Evolutionary conservation across 2,113 vertebrate species (phyloP).

Genomic region (Phylloscopus trochilus): DNA sequence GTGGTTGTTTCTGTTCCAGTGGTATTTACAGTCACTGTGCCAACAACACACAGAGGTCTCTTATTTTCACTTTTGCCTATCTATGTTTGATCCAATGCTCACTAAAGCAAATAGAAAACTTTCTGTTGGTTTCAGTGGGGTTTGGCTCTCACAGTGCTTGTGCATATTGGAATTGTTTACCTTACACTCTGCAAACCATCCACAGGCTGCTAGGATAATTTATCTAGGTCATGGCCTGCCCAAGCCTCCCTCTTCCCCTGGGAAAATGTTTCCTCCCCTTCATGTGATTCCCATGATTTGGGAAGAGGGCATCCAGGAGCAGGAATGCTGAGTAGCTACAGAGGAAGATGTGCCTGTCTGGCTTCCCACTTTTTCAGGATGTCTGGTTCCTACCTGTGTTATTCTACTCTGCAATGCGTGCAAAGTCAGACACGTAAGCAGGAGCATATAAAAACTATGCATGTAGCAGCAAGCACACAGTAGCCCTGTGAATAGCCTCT

Average conservation of each 20-base stretch:
- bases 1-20: neutral
- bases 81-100: neutral
- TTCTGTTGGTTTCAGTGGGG: neutral
- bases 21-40: neutral
- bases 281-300: neutral
- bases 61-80: neutral
- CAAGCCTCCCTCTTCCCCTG: neutral
- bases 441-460: neutral
- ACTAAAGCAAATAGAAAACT: neutral
- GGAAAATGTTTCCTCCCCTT: neutral
- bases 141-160: neutral
- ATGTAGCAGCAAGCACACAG: slow-evolving; percentile 27
- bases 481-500: neutral
- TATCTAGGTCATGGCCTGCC: neutral
- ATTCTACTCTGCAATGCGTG: neutral
- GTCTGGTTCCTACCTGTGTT: neutral
- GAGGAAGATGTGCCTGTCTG: neutral
- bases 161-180: neutral
- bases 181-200: neutral
- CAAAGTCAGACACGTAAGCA: neutral
- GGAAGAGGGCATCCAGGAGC: neutral
- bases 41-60: neutral
- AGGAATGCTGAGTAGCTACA: neutral
- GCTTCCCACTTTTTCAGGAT: neutral
- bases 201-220: neutral